These are phyloP conservation scores for Caranx ignobilis DNA, from an alignment of 2,113 vertebrate genomes.

Conservation along the genomic window DNA sequence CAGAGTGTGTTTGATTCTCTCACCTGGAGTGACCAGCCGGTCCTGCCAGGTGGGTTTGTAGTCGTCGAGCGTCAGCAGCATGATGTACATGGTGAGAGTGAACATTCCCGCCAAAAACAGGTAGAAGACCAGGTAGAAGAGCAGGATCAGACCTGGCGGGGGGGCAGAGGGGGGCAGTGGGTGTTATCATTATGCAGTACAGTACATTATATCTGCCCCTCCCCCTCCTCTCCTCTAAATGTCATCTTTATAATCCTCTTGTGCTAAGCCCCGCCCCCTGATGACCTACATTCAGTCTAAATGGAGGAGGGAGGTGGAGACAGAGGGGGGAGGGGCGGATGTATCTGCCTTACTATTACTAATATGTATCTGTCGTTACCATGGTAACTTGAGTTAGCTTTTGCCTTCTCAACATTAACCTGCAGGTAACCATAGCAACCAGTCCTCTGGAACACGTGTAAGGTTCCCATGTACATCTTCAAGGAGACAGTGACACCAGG, in stretches of 20 bases:
- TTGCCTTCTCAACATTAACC: too few relatives aligned
- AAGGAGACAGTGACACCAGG: too few relatives aligned
- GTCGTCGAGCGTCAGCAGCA: conserved; percentile 79
- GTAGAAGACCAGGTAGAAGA: conserved; percentile 81
- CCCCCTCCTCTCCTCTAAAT: conserved; percentile 13
- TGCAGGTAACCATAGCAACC: too few relatives aligned
- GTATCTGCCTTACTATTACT: not conserved
- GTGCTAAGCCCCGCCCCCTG: conserved; percentile 35
- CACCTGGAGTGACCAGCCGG: conserved; percentile 75
- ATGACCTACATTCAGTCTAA: conserved; percentile 68
- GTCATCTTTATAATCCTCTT: conserved; percentile 69
- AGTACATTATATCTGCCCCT: not conserved
- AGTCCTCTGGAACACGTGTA: too few relatives aligned
- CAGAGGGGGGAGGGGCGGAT: not conserved
- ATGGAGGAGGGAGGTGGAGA: not conserved
- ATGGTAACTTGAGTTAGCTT: not conserved
- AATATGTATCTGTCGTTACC: not conserved
- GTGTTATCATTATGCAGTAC: not conserved
- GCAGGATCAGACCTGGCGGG: conserved; percentile 72
- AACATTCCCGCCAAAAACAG: conserved; percentile 78
- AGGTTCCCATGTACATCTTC: too few relatives aligned
- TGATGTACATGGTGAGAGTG: conserved; percentile 77
- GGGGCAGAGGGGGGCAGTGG: not conserved
- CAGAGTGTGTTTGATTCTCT: not conserved
- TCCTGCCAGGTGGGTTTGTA: conserved; percentile 81